Evolutionary conservation across 2,113 vertebrate species (phyloP), one percentile per base, ranked within the genome.

Genomic region (Pteronura brasiliensis): DNA sequence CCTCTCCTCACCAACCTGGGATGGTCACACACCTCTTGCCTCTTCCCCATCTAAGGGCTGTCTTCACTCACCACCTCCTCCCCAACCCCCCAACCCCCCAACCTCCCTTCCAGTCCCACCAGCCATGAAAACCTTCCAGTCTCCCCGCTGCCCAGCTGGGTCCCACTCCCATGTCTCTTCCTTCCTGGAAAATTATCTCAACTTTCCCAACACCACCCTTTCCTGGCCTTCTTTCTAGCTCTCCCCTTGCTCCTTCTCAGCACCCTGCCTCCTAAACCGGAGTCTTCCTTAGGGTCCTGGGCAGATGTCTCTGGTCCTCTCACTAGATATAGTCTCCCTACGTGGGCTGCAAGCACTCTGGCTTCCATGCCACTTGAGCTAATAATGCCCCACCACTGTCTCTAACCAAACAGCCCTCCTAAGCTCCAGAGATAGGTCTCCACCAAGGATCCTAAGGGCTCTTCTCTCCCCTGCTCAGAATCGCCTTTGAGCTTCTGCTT

Each of bases 301-400:
- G 42, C 39, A 39, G n/a, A 36, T 0, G 0, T 18, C 86, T 27
- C 7, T 47, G 4, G 49, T 36, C 55, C 27, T 36, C 57, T 55
- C n/a, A 18, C 23, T 71, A 2, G 14, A 9, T 12, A 2, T 2
- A 13, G 10, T n/a, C 47, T 55, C 74, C 31, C 4, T 1, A 0
- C 0, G 1, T 17, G 15, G 49, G 23, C 9, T 4, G 21, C 23
- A 17, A 17, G 4, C 2, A 4, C 29, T 29, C 57, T 25, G 89
- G 18, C 6, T 8, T 39, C 47, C 4, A 1, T 1, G 3, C 25
- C 47, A 0, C 67, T 21, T 0, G 77, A 36, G 44, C 82, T 23
- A 11, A 4, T 17, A 4, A 47, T 1, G 0, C 31, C 55, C 20
- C 61, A 42, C 11, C 1, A 0, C n/a, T 17, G 17, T 86, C 52